A percentile compares a stretch with the other conserved stretches of the same genome.
These are phyloP conservation scores for Drosophila elegans DNA, from an alignment of 1,140 invertebrate genomes.

Conservation along the genomic window DNA sequence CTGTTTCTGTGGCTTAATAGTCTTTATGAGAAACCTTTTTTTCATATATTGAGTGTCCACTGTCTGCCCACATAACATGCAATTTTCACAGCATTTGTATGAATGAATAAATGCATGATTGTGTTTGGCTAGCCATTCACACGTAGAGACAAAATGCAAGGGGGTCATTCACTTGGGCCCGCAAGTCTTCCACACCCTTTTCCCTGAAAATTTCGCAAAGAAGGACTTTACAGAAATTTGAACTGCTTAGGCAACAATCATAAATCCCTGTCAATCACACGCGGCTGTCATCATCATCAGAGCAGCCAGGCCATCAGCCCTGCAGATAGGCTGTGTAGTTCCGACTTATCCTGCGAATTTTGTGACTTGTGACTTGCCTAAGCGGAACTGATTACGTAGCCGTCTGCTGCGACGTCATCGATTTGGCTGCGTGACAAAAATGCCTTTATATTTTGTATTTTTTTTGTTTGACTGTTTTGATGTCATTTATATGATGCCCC, in stretches of 20 bases:
- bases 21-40: no score
- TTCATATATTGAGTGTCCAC: background rate
- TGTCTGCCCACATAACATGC: conserved; percentile 46
- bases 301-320: conserved; percentile 21
- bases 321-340: conserved; percentile 62
- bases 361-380: conserved; percentile 68
- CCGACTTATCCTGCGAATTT: conserved; percentile 50
- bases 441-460: conserved; percentile 4
- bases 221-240: conserved; percentile 70
- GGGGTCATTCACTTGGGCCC: conserved; percentile 61
- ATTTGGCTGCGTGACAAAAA: conserved; percentile 76
- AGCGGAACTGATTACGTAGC: conserved; percentile 78
- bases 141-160: conserved; percentile 31
- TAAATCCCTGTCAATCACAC: conserved; percentile 84
- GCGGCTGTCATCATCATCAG: conserved; percentile 74
- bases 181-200: background rate
- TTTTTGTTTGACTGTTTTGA: conserved; percentile 44
- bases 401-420: conserved; percentile 67
- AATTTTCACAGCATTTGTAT: conserved; percentile 70
- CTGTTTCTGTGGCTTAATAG: no score
- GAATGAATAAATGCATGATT: conserved; percentile 53
- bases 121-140: conserved; percentile 46
- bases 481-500: conserved; percentile 77
- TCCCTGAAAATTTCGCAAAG: background rate
- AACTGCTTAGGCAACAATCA: conserved; percentile 74